Evolutionary conservation across 2,113 vertebrate genomes (phyloP).

Genomic region (Trematomus loennbergii): DNA sequence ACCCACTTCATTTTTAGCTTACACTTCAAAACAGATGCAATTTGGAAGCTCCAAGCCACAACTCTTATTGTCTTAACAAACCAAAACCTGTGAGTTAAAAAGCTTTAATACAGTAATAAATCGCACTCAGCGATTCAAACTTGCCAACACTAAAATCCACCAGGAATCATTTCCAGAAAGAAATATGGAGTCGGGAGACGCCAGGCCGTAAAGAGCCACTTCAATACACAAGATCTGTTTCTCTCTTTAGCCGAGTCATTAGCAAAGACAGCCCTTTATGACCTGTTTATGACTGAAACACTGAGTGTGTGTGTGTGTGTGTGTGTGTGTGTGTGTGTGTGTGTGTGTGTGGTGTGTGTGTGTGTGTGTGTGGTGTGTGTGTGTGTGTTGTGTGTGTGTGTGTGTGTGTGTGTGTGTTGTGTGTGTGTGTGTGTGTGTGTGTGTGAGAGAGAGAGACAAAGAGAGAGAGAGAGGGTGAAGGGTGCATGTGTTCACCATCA

Average conservation of each 20-base stretch:
- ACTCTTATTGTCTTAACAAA: constrained; percentile 18
- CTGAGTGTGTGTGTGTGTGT: constrained; percentile 25
- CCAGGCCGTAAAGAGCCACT: constrained; percentile 52
- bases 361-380: constrained; percentile 20
- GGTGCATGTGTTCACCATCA: constrained; percentile 15
- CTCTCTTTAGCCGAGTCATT: constrained; percentile 71
- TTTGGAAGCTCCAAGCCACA: not conserved
- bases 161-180: constrained; percentile 22
- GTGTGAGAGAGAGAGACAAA: not conserved
- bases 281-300: constrained; percentile 65
- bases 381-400: constrained; percentile 24
- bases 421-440: not conserved
- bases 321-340: constrained; percentile 6
- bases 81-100: constrained; percentile 35
- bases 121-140: constrained; percentile 13
- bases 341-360: not conserved
- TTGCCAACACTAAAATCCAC: constrained; percentile 3
- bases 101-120: constrained; percentile 17
- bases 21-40: too few relatives aligned
- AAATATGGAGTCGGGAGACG: constrained; percentile 8
- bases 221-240: constrained; percentile 52
- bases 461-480: not conserved
- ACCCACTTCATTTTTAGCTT: not conserved
- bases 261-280: constrained; percentile 70
- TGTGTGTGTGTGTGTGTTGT: constrained; percentile 3